Percentiles rank a stretch among this genome's conserved stretches.
phyloP scores from a whole-genome alignment of 2,113 vertebrate genomes.

The Dipodomys ordii region DNA sequence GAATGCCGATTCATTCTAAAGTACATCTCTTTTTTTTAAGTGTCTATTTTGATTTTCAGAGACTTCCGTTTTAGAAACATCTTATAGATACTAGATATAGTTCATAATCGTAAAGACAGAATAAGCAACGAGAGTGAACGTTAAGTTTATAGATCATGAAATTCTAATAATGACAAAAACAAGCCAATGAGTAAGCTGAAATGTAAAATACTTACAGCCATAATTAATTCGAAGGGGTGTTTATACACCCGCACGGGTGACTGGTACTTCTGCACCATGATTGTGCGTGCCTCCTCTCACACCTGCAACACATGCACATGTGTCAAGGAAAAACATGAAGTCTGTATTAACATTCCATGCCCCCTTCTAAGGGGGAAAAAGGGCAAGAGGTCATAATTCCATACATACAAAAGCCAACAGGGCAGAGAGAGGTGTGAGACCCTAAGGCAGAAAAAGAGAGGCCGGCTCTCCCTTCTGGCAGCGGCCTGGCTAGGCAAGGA shows the following conservation, averaged over 20 bases:
- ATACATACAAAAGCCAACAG: not conserved
- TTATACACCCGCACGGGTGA: constrained; percentile 98
- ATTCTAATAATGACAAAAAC: not conserved
- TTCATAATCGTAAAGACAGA: not conserved
- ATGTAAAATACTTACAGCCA: constrained; percentile 93
- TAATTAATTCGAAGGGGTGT: constrained; percentile 96
- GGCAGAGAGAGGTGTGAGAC: not conserved
- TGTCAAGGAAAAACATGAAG: not conserved
- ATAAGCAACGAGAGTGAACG: not conserved
- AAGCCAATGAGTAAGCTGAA: not conserved
- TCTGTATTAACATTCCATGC: no score
- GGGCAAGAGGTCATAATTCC: not conserved
- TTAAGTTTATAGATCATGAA: not conserved
- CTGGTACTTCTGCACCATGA: constrained; percentile 98
- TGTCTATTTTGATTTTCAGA: not conserved
- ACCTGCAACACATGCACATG: constrained; percentile 83
- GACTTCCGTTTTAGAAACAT: not conserved
- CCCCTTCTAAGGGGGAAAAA: not conserved
- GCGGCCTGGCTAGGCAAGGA: not conserved
- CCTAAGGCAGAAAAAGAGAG: not conserved
- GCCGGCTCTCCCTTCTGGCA: not conserved
- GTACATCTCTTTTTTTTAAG: not conserved
- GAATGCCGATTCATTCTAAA: not conserved
- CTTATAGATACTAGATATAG: not conserved
- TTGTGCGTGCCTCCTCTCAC: constrained; percentile 79